Percentiles rank a stretch among this genome's conserved stretches.
Conservation (phyloP, 1,140 invertebrate species). For the Bactericera cockerelli region DNA sequence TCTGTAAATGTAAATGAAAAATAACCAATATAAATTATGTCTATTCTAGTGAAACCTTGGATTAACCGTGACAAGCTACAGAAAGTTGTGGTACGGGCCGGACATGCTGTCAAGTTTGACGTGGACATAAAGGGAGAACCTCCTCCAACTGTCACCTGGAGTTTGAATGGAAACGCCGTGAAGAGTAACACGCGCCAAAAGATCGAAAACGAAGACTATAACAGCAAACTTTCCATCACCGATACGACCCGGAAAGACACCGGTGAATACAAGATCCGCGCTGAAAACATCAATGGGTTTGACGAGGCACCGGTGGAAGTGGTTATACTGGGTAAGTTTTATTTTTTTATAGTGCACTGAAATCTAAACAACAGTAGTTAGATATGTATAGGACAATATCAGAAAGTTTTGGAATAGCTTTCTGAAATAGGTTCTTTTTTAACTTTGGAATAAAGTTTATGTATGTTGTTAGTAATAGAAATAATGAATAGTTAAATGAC, state of each 20-base stretch:
- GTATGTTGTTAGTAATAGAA: too few species aligned
- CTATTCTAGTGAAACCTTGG: conserved; percentile 65
- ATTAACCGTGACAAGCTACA: conserved; percentile 87
- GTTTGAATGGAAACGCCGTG: conserved; percentile 49
- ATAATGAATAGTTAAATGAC: too few species aligned
- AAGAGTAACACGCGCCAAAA: conserved; percentile 42
- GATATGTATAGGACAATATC: too few species aligned
- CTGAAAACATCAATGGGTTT: conserved; percentile 80
- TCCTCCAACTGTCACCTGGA: conserved; percentile 82
- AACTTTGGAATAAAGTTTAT: too few species aligned
- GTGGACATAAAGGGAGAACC: conserved; percentile 92
- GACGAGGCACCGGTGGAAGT: conserved; percentile 92
- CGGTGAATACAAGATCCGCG: conserved; percentile 80
- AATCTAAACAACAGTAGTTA: too few species aligned
- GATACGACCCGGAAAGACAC: conserved; percentile 67
- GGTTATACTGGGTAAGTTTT: conserved; percentile 57
- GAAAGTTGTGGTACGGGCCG: conserved; percentile 74
- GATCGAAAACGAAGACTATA: conserved; percentile 86
- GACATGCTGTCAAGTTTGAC: conserved; percentile 78
- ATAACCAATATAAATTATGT: too few species aligned
- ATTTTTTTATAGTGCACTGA: too few species aligned
- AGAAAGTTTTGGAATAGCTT: too few species aligned
- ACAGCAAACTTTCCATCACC: conserved; percentile 67
- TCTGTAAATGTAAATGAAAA: too few species aligned
- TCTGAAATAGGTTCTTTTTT: too few species aligned